phyloP scores from a whole-genome alignment of 2,888 invertebrate species.

The Onthophagus sagittarius region DNA sequence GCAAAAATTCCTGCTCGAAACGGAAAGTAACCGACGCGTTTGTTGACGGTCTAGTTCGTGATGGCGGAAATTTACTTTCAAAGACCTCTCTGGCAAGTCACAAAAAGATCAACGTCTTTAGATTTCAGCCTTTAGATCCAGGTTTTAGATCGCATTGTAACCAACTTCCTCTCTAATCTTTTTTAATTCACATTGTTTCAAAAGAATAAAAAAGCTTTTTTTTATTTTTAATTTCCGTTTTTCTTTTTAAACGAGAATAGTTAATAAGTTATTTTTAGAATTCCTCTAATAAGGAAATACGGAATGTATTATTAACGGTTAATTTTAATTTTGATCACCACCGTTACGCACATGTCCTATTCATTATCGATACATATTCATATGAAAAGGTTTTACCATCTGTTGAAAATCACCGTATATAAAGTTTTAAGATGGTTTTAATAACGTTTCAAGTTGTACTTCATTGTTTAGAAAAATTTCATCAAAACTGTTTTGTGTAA shows the following conservation, averaged over 20 bases:
- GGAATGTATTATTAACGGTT: neutral
- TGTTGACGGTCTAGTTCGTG: neutral
- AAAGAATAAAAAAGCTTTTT: neutral
- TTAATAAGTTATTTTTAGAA: neutral
- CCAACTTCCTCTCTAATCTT: neutral
- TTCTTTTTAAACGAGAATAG: too few species aligned
- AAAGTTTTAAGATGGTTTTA: neutral
- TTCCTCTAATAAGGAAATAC: neutral
- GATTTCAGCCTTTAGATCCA: neutral
- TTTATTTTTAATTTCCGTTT: too few species aligned
- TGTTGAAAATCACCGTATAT: neutral
- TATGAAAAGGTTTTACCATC: neutral
- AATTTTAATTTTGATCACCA: neutral
- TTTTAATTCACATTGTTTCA: neutral
- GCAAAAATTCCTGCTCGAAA: neutral
- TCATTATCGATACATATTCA: neutral
- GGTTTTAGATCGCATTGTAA: neutral
- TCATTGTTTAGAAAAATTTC: neutral
- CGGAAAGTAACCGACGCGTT: neutral
- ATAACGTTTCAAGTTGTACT: neutral
- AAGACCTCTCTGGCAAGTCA: neutral
- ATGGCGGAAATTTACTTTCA: neutral
- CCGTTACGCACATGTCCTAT: neutral
- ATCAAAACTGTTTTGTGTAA: neutral
- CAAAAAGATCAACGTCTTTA: too few species aligned